Evolutionary conservation across 2,888 invertebrate species (phyloP).

Genomic region (Prenolepis imparis): DNA sequence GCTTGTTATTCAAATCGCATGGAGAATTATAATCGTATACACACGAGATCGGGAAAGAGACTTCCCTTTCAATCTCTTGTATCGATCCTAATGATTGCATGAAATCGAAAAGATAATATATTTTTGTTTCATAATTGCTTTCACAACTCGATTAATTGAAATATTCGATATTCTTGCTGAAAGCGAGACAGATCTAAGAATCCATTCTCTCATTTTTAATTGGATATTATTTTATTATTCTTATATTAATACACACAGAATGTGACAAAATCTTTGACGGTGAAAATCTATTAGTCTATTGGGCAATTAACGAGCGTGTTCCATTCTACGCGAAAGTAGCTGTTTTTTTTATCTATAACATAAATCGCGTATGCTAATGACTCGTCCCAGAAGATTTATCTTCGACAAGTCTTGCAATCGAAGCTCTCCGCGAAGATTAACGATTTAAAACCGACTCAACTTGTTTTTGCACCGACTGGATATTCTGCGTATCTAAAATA

Average conservation of each 20-base stretch:
- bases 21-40: not conserved
- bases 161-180: not conserved
- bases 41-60: not conserved
- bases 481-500: slow-evolving; percentile 43
- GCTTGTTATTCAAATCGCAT: not conserved
- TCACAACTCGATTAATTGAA: not conserved
- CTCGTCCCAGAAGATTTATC: slow-evolving; percentile 43
- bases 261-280: not conserved
- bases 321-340: slow-evolving; percentile 23
- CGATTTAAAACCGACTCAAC: slow-evolving; percentile 28
- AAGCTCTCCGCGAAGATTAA: slow-evolving; percentile 42
- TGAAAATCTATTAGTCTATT: not conserved
- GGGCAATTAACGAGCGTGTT: not conserved
- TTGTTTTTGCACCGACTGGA: slow-evolving; percentile 30
- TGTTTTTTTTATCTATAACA: slow-evolving; percentile 2
- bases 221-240: not conserved
- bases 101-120: not conserved
- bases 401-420: slow-evolving; percentile 44
- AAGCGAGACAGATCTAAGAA: not conserved
- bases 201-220: not conserved
- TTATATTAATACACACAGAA: not conserved
- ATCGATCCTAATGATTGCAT: not conserved
- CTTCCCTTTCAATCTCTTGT: not conserved
- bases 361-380: slow-evolving; percentile 34
- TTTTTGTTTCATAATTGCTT: not conserved